phyloP scores from a whole-genome alignment of 2,797 vertebrate genomes.

The Betta splendens region DNA sequence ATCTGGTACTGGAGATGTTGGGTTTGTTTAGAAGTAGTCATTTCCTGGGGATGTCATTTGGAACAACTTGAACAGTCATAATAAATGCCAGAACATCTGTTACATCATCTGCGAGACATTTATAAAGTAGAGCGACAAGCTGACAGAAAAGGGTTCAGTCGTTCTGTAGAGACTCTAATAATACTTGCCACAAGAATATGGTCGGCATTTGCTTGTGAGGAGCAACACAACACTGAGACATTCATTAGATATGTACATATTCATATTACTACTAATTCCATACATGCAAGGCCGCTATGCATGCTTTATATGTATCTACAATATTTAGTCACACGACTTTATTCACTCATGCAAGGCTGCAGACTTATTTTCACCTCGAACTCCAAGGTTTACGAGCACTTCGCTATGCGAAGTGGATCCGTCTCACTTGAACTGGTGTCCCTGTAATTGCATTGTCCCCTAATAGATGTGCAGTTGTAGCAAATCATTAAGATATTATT shows the following conservation, averaged over 20 bases:
- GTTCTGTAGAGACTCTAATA: background rate
- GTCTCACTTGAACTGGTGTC: background rate
- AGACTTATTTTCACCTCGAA: conserved; percentile 12
- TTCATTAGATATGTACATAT: background rate
- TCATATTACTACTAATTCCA: conserved; percentile 18
- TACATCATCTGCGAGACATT: conserved; percentile 1
- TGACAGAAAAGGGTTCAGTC: background rate
- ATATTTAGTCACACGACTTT: conserved; percentile 9
- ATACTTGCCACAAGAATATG: background rate
- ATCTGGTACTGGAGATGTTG: too few species aligned
- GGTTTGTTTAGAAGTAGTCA: background rate
- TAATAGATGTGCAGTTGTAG: background rate
- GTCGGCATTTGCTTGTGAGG: background rate
- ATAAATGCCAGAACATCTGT: background rate
- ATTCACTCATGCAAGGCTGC: conserved; percentile 12
- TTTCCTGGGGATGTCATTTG: background rate
- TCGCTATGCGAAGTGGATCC: conserved; percentile 17
- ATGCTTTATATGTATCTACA: background rate
- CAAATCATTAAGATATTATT: background rate
- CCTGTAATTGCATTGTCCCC: conserved; percentile 9
- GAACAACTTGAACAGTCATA: background rate
- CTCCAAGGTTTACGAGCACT: conserved; percentile 27
- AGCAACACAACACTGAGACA: background rate
- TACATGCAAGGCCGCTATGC: background rate
- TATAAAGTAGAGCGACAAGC: background rate